Evolutionary conservation across 1,140 invertebrate species (phyloP).

Genomic region (Drosophila mauritiana): DNA sequence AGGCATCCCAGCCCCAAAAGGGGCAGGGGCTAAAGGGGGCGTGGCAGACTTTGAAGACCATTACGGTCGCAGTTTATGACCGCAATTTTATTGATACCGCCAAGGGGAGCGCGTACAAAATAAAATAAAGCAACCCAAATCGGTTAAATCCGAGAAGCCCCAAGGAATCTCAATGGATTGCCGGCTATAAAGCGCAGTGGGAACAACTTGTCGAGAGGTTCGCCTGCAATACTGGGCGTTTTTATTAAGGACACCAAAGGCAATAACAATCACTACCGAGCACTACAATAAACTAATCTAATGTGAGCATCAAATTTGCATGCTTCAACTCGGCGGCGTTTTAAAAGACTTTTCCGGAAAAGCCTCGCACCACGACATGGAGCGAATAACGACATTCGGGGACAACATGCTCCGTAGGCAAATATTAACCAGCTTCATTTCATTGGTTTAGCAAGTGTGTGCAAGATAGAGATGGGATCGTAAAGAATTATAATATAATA

Average conservation of each 20-base stretch:
- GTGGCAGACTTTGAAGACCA: conserved; percentile 41
- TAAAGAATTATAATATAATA: no score
- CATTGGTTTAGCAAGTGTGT: conserved; percentile 17
- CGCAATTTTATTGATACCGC: conserved; percentile 80
- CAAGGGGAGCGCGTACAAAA: conserved; percentile 62
- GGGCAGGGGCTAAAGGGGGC: conserved; percentile 18
- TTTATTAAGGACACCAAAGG: conserved; percentile 53
- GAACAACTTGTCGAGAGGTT: conserved; percentile 14
- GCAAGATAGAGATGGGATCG: conserved; percentile 17
- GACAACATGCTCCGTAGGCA: conserved; percentile 14
- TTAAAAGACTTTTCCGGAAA: conserved; percentile 48
- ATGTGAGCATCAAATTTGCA: conserved; percentile 55
- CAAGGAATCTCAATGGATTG: conserved; percentile 29
- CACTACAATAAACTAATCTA: conserved; percentile 57
- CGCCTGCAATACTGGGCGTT: conserved; percentile 29
- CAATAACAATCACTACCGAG: conserved; percentile 59
- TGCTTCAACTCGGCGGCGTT: conserved; percentile 31
- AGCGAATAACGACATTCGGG: conserved; percentile 39
- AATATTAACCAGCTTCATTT: conserved; percentile 52
- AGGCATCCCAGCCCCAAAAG: background rate
- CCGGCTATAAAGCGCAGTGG: conserved; percentile 40
- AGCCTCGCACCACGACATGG: background rate
- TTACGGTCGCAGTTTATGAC: conserved; percentile 67
- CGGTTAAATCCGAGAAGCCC: conserved; percentile 24
- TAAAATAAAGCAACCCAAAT: conserved; percentile 39